Base-by-base conservation (phyloP, 2,888 invertebrate genomes). In the Bembecia ichneumoniformis region DNA sequence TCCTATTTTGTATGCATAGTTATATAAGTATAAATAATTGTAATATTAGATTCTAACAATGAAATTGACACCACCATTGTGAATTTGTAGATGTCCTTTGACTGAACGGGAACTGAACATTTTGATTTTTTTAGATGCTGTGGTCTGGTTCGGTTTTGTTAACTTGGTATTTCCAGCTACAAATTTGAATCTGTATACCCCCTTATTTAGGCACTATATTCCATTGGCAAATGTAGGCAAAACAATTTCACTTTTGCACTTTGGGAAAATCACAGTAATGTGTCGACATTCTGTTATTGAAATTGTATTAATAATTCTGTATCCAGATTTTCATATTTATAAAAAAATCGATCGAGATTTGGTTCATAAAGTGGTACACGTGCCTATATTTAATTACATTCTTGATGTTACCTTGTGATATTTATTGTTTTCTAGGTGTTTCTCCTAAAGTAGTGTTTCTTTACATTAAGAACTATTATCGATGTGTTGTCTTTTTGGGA, bases 1-100 rank as follows among this genome's bases (percentile, higher is more conserved):
- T 86, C 86, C 84, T 86, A 77, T 80, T 80, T 82, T 82, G 65
- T 82, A 77, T 64, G 74, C 63, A 58, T 83, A 82, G 77, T 62
- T 77, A 40, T 44, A 53, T 82, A 83, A 82, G 82, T 64, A 72
- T 78, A 76, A 79, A 67, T 68, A 15, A 11, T 11, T 15, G 46
- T 11, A 28, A 11, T 20, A 10, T n/a, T 13, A 28, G 46, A 14
- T 5, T 28, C 11, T n/a, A 28, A n/a, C 7, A 45, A 14, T 15
- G 16, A 15, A 5, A 45, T 16, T 16, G 16, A 15, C 17, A 44
- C 3, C n/a, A 16, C 65, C 57, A 61, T 70, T 63, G 63, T 58
- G 48, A 75, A 71, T 71, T n/a, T 75, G 62, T 66, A 64, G 70
- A 65, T 60, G 52, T 63, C 62, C 60, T 62, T 44, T 9, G 17